Evolutionary conservation across 2,888 invertebrate genomes (phyloP), one percentile per base, ranked within the genome.

Genomic region (Tetranychus truncatus): DNA sequence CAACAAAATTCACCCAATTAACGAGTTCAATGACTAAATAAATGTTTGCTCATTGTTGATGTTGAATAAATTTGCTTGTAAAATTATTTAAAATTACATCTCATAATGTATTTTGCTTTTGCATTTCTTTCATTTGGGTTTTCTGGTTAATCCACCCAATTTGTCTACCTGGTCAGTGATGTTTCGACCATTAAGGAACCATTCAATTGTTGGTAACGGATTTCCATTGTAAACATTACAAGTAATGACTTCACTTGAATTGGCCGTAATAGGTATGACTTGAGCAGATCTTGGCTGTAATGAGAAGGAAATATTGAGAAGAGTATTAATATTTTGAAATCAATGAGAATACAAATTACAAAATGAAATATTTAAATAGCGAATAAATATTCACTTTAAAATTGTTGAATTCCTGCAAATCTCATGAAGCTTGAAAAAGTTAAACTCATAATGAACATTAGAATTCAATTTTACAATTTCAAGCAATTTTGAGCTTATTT

Each of bases 101-200:
- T 21, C 21, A 3, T 2, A 34, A 34, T 34, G 21, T 34, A 34
- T 34, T 34, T 34, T 34, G 34, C 34, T 34, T 34, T 34, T 34
- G 34, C 5, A 34, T 34, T 34, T 34, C 34, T 34, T 34, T 34
- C 34, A 34, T 34, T 34, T 34, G 34, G 3, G 20, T 20, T 66
- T 11, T 9, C 9, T 66, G 66, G 18, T 66, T 21, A 69, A 72
- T n/a, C 15, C 21, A 34, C 1, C 0, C 21, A n/a, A 71, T 3
- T 34, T 46, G 21, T 66, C 45, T 75, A 77, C 77, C 45, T 75
- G 45, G 71, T 77, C 69, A n/a, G 76, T 77, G 15, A 77, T 74
- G 66, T 77, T 77, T 20, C 67, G 45, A n/a, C 66, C 76, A 72
- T 76, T 45, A 15, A 77, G 65, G 71, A 71, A 74, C 77, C 77